Conservation (phyloP, 1,140 invertebrate genomes). For the Pollicipes pollicipes region DNA sequence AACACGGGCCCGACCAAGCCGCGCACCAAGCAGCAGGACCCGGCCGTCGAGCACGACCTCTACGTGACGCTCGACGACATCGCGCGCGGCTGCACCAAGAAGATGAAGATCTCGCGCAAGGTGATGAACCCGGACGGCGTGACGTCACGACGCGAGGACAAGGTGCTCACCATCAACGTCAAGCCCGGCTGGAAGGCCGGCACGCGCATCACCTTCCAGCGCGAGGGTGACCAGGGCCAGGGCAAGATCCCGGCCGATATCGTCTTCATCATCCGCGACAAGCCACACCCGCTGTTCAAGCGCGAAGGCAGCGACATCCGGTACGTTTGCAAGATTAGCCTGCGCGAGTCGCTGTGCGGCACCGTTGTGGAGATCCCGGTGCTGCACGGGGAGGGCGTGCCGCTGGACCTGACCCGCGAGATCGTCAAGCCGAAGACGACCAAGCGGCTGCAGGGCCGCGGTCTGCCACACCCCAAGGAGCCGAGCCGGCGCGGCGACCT, state of each 20-base stretch:
- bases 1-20: constrained; percentile 50
- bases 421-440: constrained; percentile 81
- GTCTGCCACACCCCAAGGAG: constrained; percentile 88
- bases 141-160: constrained; percentile 75
- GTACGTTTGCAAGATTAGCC: constrained; percentile 73
- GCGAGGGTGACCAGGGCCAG: constrained; percentile 89
- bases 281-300: constrained; percentile 83
- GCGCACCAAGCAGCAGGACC: constrained; percentile 61
- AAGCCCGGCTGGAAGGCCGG: constrained; percentile 99
- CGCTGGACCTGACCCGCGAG: constrained; percentile 64
- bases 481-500: constrained; percentile 78
- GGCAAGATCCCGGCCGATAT: constrained; percentile 97
- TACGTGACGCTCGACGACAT: constrained; percentile 85
- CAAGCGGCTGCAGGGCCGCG: constrained; percentile 77
- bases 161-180: constrained; percentile 92
- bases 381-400: constrained; percentile 63
- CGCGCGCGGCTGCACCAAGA: constrained; percentile 83
- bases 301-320: constrained; percentile 85
- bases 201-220: constrained; percentile 96
- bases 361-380: constrained; percentile 78
- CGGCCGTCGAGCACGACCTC: constrained; percentile 90
- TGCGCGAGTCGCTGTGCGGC: constrained; percentile 85
- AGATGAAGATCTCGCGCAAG: constrained; percentile 96
- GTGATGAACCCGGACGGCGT: constrained; percentile 66
- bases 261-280: constrained; percentile 96